Conservation (phyloP, 2,888 invertebrate genomes). For the Polietes domitor region DNA sequence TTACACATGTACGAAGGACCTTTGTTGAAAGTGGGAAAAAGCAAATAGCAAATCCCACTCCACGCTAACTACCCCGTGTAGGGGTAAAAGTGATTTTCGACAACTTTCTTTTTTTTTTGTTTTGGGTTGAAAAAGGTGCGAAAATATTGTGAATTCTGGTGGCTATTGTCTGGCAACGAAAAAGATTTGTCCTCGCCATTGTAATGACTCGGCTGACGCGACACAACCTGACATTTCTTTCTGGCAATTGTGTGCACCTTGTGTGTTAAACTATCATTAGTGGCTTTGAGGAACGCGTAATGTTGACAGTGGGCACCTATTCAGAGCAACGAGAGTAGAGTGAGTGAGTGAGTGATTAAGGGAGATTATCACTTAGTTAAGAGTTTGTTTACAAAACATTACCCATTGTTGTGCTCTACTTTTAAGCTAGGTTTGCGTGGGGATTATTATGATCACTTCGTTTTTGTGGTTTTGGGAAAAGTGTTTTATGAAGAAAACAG, state of each 20-base stretch:
- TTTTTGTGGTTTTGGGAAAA: constrained; percentile 54
- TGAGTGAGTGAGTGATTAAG: constrained; percentile 49
- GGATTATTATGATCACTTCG: constrained; percentile 53
- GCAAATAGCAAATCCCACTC: constrained; percentile 45
- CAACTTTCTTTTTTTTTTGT: constrained; percentile 13
- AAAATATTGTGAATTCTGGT: constrained; percentile 39
- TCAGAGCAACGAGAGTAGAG: constrained; percentile 12
- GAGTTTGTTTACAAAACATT: constrained; percentile 67
- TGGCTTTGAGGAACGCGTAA: constrained; percentile 11
- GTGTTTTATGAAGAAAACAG: constrained; percentile 56
- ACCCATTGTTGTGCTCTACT: constrained; percentile 64
- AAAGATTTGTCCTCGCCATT: neutral
- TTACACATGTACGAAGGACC: neutral
- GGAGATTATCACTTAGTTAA: constrained; percentile 60
- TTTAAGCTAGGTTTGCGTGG: constrained; percentile 56
- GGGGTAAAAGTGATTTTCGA: constrained; percentile 9
- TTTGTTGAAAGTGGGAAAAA: constrained; percentile 62
- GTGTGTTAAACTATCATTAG: constrained; percentile 48
- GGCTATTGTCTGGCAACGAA: constrained; percentile 41
- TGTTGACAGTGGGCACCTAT: neutral
- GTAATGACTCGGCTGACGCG: constrained; percentile 50
- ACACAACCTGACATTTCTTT: constrained; percentile 63
- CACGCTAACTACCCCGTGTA: constrained; percentile 1
- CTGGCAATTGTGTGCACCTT: neutral
- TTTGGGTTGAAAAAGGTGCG: constrained; percentile 58